Conservation (phyloP, 2,888 invertebrate species). For the Cantharis rustica region DNA sequence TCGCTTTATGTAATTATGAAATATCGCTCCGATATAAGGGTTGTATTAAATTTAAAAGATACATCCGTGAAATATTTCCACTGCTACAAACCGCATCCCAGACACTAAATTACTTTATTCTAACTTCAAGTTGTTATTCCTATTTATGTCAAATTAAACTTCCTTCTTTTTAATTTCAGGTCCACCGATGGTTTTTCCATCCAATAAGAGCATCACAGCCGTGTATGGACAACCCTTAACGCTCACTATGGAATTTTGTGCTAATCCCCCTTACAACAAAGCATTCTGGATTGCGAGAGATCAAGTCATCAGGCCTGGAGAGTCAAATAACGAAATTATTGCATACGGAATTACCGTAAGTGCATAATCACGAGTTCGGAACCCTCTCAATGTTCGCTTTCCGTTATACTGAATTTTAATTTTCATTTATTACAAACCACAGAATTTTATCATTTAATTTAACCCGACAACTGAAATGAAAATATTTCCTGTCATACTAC, state of each 20-base stretch:
- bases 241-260: constrained; percentile 75
- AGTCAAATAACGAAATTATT: constrained; percentile 57
- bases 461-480: too few relatives aligned
- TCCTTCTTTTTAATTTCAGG: constrained; percentile 58
- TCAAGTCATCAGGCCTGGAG: constrained; percentile 61
- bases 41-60: constrained; percentile 11
- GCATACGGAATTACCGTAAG: constrained; percentile 62
- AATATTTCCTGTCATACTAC: too few relatives aligned
- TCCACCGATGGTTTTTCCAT: constrained; percentile 68
- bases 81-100: too few relatives aligned
- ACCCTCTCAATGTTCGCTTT: background rate
- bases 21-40: constrained; percentile 12
- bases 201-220: constrained; percentile 69
- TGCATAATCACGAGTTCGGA: background rate
- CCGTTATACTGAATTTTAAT: too few relatives aligned
- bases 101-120: background rate
- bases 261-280: constrained; percentile 71
- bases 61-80: constrained; percentile 5
- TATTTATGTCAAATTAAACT: background rate
- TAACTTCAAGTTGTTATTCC: background rate
- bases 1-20: constrained; percentile 20
- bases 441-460: too few relatives aligned
- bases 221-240: constrained; percentile 71
- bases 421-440: too few relatives aligned
- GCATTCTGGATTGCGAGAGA: constrained; percentile 67